Percentiles rank a stretch among this genome's conserved stretches.
Evolutionary conservation across 2,113 vertebrate genomes (phyloP).

Genomic region (Azemiops feae): DNA sequence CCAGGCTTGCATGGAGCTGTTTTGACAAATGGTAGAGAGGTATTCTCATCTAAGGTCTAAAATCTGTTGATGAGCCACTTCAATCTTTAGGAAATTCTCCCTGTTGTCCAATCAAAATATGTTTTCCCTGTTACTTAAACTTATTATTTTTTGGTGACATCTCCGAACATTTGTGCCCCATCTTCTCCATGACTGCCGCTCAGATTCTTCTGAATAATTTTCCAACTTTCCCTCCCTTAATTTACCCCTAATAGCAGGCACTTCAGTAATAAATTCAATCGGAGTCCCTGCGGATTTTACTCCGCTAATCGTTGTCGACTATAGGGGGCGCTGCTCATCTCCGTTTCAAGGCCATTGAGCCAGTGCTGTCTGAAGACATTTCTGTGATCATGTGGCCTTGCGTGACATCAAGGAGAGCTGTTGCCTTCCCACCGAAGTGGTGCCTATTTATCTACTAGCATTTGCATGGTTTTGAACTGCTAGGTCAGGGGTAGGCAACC

Average conservation of each 20-base stretch:
- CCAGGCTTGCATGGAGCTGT: neutral
- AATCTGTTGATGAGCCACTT: neutral
- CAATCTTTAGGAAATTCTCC: neutral
- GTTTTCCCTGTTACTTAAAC: neutral
- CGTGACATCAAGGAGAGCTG: neutral
- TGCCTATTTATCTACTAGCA: neutral
- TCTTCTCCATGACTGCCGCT: neutral
- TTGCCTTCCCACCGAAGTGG: neutral
- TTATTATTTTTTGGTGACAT: neutral
- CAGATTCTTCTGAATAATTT: neutral
- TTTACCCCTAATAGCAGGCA: conserved; percentile 49
- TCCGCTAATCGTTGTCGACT: neutral
- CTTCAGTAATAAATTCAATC: conserved; percentile 24
- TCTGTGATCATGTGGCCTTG: neutral
- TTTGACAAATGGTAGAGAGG: neutral
- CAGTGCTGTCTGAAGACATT: neutral
- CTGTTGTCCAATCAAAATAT: neutral
- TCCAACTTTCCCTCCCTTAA: conserved; percentile 35
- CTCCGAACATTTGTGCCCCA: neutral
- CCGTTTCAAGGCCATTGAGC: neutral
- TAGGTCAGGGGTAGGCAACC: no score
- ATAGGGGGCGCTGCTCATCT: no score
- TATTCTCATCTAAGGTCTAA: neutral
- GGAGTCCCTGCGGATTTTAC: neutral
- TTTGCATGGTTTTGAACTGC: neutral